Evolutionary conservation across 1,140 invertebrate species (phyloP), one percentile per base, ranked within the genome.

Genomic region (Conus ventricosus): DNA sequence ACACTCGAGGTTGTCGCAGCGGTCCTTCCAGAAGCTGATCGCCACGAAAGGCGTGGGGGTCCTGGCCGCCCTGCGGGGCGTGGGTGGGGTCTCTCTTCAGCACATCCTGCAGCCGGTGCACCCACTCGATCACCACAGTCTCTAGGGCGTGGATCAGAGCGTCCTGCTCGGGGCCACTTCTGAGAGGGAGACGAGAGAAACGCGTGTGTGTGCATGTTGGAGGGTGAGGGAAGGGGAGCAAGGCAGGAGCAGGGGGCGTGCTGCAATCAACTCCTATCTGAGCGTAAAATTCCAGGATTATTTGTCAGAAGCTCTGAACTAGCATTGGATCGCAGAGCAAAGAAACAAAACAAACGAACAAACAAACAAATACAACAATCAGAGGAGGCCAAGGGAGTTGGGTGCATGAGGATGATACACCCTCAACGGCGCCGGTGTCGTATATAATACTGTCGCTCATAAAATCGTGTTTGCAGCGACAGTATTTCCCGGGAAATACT

Each of bases 91-190:
- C 98, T 92, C 98, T 97, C 91, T 97, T 97, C 88, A 99, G 96
- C 13, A 99, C 98, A 92, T 99, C 98, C 93, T 98, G 97, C 84
- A 99, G 97, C 95, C 99, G 97, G 90, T 97, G 97, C 27, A 97
- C 97, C 98, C 98, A 99, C 94, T 99, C 98, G 92, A 99, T 99
- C 81, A 99, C 97, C 10, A 99, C 97, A 23, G 97, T 97, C 96
- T 99, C 98, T 85, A 99, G 98, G 17, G 98, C 97, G 94, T 98
- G 98, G 94, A 99, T 98, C 75, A 99, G 94, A 93, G 98, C 97
- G 81, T 98, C 95, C 95, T 99, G 98, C 88, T 91, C 89, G 11
- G 85, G 87, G 63, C 92, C 90, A 54, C 88, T 88, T 53, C 86
- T 88, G 75, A 0, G 7, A 2, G 67, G 54, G 8, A 27, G 54